Evolutionary conservation across 2,888 invertebrate species (phyloP).

Genomic region (Drosophila suboccidentalis): DNA sequence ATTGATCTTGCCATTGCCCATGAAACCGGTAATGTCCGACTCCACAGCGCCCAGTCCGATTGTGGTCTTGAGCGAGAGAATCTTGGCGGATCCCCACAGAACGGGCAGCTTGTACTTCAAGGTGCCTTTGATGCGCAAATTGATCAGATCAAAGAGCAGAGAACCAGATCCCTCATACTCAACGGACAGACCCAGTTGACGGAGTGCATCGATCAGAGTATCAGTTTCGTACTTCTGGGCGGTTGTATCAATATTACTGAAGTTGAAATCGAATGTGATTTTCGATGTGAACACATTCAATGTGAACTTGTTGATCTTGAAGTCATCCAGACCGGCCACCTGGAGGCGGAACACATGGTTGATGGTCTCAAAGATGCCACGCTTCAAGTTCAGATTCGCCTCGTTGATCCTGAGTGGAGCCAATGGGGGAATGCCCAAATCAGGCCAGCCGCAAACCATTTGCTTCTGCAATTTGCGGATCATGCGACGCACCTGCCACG

Average conservation of each 20-base stretch:
- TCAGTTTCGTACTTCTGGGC: constrained; percentile 78
- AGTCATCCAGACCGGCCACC: constrained; percentile 80
- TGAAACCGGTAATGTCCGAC: constrained; percentile 77
- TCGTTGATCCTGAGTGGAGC: constrained; percentile 75
- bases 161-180: constrained; percentile 79
- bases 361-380: constrained; percentile 73
- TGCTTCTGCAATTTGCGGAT: constrained; percentile 76
- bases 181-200: constrained; percentile 71
- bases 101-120: constrained; percentile 80
- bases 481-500: constrained; percentile 79
- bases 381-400: constrained; percentile 57
- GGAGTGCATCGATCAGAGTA: constrained; percentile 74
- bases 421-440: constrained; percentile 76
- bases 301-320: constrained; percentile 76
- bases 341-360: constrained; percentile 73
- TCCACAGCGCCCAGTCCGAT: constrained; percentile 67
- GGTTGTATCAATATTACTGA: constrained; percentile 73
- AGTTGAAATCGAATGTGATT: constrained; percentile 76
- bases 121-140: constrained; percentile 74
- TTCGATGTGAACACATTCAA: constrained; percentile 75
- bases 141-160: constrained; percentile 73
- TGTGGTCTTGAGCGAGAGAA: constrained; percentile 74
- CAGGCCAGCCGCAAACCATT: constrained; percentile 81
- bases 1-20: constrained; percentile 73
- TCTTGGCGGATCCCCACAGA: constrained; percentile 82